Conservation (phyloP, 2,113 vertebrate genomes). For the Corythaeola cristata region DNA sequence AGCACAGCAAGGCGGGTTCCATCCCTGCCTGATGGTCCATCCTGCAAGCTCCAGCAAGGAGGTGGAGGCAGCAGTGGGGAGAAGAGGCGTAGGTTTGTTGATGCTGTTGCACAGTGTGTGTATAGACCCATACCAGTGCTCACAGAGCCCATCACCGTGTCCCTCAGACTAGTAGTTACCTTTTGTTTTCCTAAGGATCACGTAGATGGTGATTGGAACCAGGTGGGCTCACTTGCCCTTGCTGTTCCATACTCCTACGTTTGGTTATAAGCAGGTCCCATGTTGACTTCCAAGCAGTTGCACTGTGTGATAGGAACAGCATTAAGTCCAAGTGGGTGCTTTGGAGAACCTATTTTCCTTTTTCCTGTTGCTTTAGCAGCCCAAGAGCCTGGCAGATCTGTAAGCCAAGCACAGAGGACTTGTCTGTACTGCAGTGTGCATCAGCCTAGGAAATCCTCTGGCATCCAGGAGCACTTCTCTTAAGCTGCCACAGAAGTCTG, state of each 20-base stretch:
- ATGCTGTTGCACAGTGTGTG: background rate
- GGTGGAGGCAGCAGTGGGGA: background rate
- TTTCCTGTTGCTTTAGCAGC: background rate
- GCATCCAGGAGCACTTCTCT: background rate
- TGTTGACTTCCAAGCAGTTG: background rate
- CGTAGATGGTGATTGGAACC: background rate
- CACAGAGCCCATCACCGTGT: background rate
- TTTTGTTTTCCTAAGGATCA: background rate
- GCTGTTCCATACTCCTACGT: background rate
- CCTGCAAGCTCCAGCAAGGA: background rate
- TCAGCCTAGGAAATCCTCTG: background rate
- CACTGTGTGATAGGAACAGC: background rate
- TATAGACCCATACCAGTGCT: background rate
- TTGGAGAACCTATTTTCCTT: background rate
- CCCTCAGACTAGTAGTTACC: background rate
- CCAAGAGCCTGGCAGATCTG: background rate
- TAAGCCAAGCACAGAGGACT: background rate
- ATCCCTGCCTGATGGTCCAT: fast-evolving
- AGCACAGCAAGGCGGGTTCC: background rate
- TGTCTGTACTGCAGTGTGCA: background rate
- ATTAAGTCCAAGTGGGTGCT: background rate
- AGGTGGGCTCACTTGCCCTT: background rate
- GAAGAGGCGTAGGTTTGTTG: background rate
- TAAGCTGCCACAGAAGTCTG: background rate
- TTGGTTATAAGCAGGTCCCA: background rate